phyloP scores from a whole-genome alignment of 2,113 vertebrate species.

The Xenotilapia flavipinnis region DNA sequence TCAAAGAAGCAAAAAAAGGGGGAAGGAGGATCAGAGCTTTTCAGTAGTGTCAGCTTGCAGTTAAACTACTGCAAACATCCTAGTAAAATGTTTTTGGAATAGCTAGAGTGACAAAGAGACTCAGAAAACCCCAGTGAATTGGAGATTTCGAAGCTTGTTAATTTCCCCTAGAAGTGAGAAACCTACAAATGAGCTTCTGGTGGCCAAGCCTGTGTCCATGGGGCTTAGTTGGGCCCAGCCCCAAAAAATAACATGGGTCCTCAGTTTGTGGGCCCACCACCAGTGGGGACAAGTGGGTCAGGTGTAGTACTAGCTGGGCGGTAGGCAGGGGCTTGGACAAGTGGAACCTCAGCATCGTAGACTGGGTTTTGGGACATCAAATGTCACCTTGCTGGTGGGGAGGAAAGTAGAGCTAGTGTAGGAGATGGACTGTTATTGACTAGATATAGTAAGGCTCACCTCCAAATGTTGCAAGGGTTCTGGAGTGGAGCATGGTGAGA shows the following conservation, averaged over 20 bases:
- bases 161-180: not conserved
- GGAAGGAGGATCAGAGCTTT: not conserved
- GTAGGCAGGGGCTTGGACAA: not conserved
- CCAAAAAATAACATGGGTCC: not conserved
- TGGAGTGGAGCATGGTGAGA: not conserved
- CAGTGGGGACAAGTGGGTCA: not conserved
- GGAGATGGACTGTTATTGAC: not conserved
- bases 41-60: not conserved
- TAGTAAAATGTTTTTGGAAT: not conserved
- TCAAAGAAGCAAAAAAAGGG: not conserved
- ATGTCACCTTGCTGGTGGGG: not conserved
- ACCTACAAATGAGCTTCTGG: not conserved
- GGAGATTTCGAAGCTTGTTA: not conserved
- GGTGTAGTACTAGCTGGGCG: not conserved
- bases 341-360: not conserved
- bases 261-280: not conserved
- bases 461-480: not conserved
- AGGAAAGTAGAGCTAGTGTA: not conserved
- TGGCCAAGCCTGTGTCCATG: not conserved
- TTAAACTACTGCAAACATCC: not conserved
- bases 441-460: not conserved
- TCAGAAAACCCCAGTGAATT: not conserved
- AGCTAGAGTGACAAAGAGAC: not conserved
- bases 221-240: not conserved
- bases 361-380: not conserved